Evolutionary conservation across 1,140 invertebrate genomes (phyloP), one percentile per base, ranked within the genome.

Genomic region (Drosophila cardini): DNA sequence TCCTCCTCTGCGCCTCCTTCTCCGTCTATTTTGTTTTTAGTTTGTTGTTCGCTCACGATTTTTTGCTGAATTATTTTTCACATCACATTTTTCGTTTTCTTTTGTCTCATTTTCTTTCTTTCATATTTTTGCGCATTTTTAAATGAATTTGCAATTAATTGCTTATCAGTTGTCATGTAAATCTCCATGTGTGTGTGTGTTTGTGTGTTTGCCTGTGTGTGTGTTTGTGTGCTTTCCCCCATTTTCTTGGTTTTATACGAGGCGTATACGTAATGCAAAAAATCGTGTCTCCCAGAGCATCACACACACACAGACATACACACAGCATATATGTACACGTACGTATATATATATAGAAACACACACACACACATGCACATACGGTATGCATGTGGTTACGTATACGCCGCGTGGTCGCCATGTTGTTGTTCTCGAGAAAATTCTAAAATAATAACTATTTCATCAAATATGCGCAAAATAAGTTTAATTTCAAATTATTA

Each of bases 321-420:
- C 11, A 46, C 9, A 15, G 4, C 7, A 30, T 30, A 0, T 10
- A 16, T 32, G 13, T 42, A 38, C 9, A 45, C 10, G 18, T 16
- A 9, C 2, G 18, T n/a, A 15, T n/a, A 18, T 21, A 21, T 13
- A 10, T 30, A 32, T 13, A 32, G 13, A 6, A 36, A 21, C 10
- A 15, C 21, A 43, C 53, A 57, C 53, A 50, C 42, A 67, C 26
- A 16, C 63, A 48, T 9, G 16, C 26, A 50, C 30, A 13, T 6
- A 52, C 42, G 7, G 15, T 72, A 65, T 76, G 53, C 67, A 80
- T 52, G 72, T 57, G 58, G 79, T 86, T 86, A 86, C 83, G 83
- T 86, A 86, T 86, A 86, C 83, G 83, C 83, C 83, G 83, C 83
- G 79, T 86, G 83, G 83, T 83, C 73, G 72, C 58, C 82, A 74